Evolutionary conservation across 2,888 invertebrate genomes (phyloP), one percentile per base, ranked within the genome.

Genomic region (Campaea margaritaria): DNA sequence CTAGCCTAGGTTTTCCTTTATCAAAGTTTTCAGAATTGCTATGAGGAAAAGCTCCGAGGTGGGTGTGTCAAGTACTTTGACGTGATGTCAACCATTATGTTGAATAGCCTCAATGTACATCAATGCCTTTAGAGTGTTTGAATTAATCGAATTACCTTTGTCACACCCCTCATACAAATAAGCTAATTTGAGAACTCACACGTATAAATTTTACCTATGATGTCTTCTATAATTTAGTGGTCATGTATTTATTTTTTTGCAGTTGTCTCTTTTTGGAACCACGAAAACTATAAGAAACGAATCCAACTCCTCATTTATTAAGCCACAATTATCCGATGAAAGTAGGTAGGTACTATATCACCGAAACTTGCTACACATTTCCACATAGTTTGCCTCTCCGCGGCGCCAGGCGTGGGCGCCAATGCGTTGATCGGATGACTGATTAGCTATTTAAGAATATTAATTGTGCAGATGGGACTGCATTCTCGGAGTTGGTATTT

Each of bases 401-500:
- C 61, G 86, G 87, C 87, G 87, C 86, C 85, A 78, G 71, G 87
- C 86, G 90, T 89, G 83, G 89, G 90, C 74, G 64, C 76, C 70
- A 70, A 75, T 70, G 76, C 81, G 86, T 88, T 87, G 86, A 85
- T 82, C 84, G 81, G 74, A 85, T 89, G 90, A 89, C 89, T 87
- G 89, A 89, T 90, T 89, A 87, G 81, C 80, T 83, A 84, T 88
- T 88, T 88, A 86, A 86, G 78, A 86, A 87, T 86, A 85, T 84
- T 85, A 86, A 89, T 87, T 84, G 87, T 87, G 79, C 81, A 83
- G 82, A 79, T 79, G 79, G 81, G 78, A 75, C 78, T 73, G 76
- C 80, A 79, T 79, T 80, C 80, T 73, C 70, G 58, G 52, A 65
- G 67, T 73, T 56, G 77, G 79, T 77, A 82, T 85, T 79, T 82